Evolutionary conservation across 2,888 invertebrate species (phyloP).

Genomic region (Stenotaenia linearis): DNA sequence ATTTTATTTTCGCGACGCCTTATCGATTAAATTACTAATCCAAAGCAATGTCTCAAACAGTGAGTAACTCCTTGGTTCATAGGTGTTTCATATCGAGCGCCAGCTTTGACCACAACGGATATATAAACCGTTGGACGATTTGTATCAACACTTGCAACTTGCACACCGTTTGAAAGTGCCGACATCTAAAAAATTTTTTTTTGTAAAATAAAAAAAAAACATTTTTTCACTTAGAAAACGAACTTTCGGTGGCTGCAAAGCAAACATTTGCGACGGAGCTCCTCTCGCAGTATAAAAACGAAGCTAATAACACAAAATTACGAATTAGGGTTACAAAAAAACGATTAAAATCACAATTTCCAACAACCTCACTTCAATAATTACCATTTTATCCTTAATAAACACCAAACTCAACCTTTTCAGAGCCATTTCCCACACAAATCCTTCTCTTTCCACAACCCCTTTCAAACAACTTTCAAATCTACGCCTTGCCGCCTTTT

Average conservation of each 20-base stretch:
- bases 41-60: conserved; percentile 69
- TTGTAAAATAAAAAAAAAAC: not conserved
- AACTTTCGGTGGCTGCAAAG: not conserved
- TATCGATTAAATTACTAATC: conserved; percentile 53
- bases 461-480: too few relatives aligned
- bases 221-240: not conserved
- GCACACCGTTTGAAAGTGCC: conserved; percentile 64
- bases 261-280: not conserved
- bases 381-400: not conserved
- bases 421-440: not conserved
- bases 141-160: conserved; percentile 71
- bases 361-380: too few relatives aligned
- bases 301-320: not conserved
- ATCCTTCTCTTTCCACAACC: too few relatives aligned
- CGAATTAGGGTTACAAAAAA: too few relatives aligned
- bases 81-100: conserved; percentile 70
- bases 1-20: not conserved
- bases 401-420: not conserved
- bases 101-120: conserved; percentile 73
- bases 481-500: not conserved
- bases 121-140: conserved; percentile 72
- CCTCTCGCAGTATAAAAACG: not conserved
- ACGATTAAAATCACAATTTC: too few relatives aligned
- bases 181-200: conserved; percentile 47
- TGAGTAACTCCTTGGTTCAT: conserved; percentile 63